Percentiles rank a stretch among this genome's conserved stretches.
phyloP scores from a whole-genome alignment of 1,140 invertebrate genomes.

The Drosophila sturtevanti region DNA sequence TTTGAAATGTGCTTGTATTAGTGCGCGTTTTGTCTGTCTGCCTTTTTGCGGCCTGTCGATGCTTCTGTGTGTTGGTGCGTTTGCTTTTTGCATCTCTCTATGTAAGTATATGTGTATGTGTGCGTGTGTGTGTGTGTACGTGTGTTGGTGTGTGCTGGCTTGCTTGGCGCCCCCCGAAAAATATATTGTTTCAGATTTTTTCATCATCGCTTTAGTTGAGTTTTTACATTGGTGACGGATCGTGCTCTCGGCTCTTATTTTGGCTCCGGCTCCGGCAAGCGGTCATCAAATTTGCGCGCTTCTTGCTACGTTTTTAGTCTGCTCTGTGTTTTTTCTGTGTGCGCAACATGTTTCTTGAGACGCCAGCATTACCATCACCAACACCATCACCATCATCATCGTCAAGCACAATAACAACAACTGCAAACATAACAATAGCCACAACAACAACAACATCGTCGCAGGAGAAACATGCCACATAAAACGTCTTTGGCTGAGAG shows the following conservation, averaged over 20 bases:
- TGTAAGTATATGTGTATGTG: slow-evolving; percentile 25
- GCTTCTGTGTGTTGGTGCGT: slow-evolving; percentile 37
- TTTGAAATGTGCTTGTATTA: slow-evolving; percentile 71
- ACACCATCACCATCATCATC: slow-evolving; percentile 7
- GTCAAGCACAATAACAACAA: slow-evolving; percentile 5
- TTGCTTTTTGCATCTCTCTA: slow-evolving; percentile 53
- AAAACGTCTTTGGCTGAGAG: slow-evolving; percentile 58
- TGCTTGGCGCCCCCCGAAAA: slow-evolving; percentile 74
- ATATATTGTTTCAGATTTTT: slow-evolving; percentile 83
- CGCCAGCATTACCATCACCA: slow-evolving; percentile 39
- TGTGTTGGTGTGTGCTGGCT: slow-evolving; percentile 46
- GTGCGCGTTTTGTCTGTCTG: slow-evolving; percentile 77
- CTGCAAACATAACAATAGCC: slow-evolving; percentile 28
- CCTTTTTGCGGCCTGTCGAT: slow-evolving; percentile 66
- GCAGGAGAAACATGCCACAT: slow-evolving; percentile 40
- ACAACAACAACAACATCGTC: slow-evolving; percentile 30
- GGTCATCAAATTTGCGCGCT: slow-evolving; percentile 36
- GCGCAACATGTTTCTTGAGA: slow-evolving; percentile 79
- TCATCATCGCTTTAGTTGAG: slow-evolving; percentile 83
- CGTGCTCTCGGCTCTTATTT: slow-evolving; percentile 72
- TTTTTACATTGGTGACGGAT: slow-evolving; percentile 83
- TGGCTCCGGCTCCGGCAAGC: slow-evolving; percentile 37
- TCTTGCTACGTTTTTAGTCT: slow-evolving; percentile 60
- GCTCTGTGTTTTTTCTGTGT: slow-evolving; percentile 71
- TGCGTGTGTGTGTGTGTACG: slow-evolving; percentile 34